A percentile compares a stretch with the other conserved stretches of the same genome.
Evolutionary conservation across 2,888 invertebrate genomes (phyloP).

Genomic region (Epinotia nisella): DNA sequence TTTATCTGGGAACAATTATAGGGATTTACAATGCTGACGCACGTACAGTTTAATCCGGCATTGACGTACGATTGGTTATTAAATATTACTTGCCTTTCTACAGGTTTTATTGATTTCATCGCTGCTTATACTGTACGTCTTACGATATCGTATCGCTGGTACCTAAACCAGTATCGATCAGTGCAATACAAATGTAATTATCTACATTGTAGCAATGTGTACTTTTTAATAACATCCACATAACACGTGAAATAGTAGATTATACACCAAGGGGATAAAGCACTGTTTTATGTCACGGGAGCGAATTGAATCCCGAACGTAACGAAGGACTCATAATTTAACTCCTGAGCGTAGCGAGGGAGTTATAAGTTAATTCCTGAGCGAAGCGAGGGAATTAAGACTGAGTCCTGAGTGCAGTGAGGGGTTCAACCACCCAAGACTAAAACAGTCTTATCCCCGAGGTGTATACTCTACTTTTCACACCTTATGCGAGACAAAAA

Average conservation of each 20-base stretch:
- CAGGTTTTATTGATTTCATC: conserved; percentile 34
- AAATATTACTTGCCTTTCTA: conserved; percentile 37
- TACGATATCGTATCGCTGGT: background rate
- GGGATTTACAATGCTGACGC: conserved; percentile 36
- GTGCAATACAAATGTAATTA: background rate
- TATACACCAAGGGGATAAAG: too few relatives aligned
- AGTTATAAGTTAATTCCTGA: too few relatives aligned
- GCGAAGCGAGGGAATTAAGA: too few relatives aligned
- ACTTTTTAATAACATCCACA: background rate
- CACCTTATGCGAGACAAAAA: too few relatives aligned
- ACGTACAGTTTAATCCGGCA: conserved; percentile 20
- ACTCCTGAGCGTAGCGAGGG: too few relatives aligned
- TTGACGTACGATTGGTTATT: conserved; percentile 37
- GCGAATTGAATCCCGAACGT: too few relatives aligned
- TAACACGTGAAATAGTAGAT: background rate
- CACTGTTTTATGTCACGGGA: too few relatives aligned
- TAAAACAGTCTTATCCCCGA: too few relatives aligned
- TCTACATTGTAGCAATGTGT: background rate
- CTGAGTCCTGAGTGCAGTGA: too few relatives aligned
- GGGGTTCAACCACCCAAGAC: too few relatives aligned
- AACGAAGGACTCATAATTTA: too few relatives aligned
- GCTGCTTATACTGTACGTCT: background rate
- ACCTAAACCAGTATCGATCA: conserved; percentile 1
- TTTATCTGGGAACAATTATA: conserved; percentile 5
- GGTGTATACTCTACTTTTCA: too few relatives aligned